Base-by-base conservation (phyloP, 2,797 vertebrate genomes). In the Limnodromus scolopaceus region DNA sequence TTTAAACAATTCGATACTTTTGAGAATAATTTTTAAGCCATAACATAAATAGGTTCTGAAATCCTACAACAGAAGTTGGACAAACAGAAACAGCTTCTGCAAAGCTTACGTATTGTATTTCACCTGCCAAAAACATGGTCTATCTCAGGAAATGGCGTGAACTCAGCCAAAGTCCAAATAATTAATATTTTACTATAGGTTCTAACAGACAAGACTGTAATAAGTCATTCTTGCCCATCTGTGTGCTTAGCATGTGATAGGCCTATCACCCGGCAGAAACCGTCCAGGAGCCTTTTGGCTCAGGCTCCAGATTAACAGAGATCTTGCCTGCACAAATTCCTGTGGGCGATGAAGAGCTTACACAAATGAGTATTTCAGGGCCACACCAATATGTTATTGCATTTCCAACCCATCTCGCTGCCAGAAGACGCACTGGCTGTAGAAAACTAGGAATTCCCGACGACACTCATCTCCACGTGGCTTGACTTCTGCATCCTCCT, bases 41-140 rank as follows among this genome's bases (percentile, higher is more conserved):
- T 69, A 83, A 53, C 49, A 85, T 30, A 87, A 90, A 43, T 34
- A 46, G 43, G 34, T 83, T 89, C 78, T 87, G 70, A 94, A 95
- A 87, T 51, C 28, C n/a, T 81, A 6, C 17, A 69, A 51, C 13
- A 68, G 43, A 61, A 78, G 27, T 11, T n/a, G 39, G 54, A 78
- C 46, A 91, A 83, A 81, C 10, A 92, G 41, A 53, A 91, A 57
- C 6, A 76, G 17, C 18, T 86, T 86, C 63, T 76, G 51, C 61
- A 45, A 84, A 65, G 23, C 48, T 66, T 80, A 81, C 16, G 9
- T 69, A 63, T 55, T 61, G 55, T 1, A 71, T 22, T 79, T 39
- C 19, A 58, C 25, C 80, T 79, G 49, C 25, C 48, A 79, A 69
- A 90, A 96, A 41, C 0, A 0, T 18, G 45, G 39, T 49, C 63